Percentiles rank a stretch among this genome's conserved stretches.
These are phyloP conservation scores for Metopolophium dirhodum DNA, from an alignment of 1,140 invertebrate species.

Conservation along the genomic window DNA sequence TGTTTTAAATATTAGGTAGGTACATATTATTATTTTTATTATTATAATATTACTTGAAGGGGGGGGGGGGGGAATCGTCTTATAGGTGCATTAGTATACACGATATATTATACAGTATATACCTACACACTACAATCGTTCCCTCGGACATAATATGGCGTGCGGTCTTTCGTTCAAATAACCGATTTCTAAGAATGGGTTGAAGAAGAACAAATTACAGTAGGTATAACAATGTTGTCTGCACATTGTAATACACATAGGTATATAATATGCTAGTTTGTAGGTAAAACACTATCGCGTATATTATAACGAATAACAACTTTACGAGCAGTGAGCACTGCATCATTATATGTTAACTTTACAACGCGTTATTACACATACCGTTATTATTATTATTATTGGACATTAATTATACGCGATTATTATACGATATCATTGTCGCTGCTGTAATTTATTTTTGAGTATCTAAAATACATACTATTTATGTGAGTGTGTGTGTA, in stretches of 20 bases:
- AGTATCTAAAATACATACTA: neutral
- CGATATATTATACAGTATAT: neutral
- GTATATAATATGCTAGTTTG: too few species aligned
- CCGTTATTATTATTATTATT: conserved; percentile 16
- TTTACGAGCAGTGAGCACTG: neutral
- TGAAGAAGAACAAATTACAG: conserved; percentile 28
- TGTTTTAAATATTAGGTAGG: neutral
- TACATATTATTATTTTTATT: neutral
- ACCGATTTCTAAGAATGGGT: neutral
- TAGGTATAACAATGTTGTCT: neutral
- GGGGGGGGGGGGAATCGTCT: neutral
- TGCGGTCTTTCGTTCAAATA: neutral
- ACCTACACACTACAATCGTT: neutral
- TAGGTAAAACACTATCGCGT: neutral
- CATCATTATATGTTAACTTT: conserved; percentile 29
- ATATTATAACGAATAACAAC: conserved; percentile 13
- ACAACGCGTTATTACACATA: conserved; percentile 25
- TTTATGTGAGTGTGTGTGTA: neutral
- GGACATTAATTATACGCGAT: conserved; percentile 39
- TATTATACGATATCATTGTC: conserved; percentile 35
- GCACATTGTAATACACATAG: neutral
- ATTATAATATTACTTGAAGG: neutral
- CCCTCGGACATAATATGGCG: neutral
- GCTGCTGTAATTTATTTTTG: conserved; percentile 30
- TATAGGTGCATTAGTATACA: neutral